phyloP scores from a whole-genome alignment of 2,113 vertebrate species.

The Tenebrosternarchus preto region DNA sequence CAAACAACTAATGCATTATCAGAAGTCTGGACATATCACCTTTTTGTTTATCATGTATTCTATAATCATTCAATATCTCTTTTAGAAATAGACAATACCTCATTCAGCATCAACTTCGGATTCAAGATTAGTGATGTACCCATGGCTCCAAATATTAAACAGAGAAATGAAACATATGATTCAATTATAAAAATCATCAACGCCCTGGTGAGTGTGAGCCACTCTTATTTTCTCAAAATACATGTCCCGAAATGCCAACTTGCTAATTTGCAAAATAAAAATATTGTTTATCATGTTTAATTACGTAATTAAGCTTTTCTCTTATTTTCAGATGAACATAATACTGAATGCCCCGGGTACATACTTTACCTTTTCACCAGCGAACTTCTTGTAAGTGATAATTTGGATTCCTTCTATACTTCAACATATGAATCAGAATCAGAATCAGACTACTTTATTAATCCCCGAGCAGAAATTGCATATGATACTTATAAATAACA shows the following conservation, averaged over 20 bases:
- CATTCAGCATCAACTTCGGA: constrained; percentile 11
- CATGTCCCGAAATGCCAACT: neutral
- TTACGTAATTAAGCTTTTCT: no score
- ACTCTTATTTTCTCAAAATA: neutral
- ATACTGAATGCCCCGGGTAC: constrained; percentile 5
- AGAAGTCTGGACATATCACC: no score
- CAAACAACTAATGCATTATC: no score
- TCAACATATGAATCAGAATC: no score
- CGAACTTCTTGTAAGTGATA: constrained; percentile 22
- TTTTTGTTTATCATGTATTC: no score
- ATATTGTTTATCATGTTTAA: no score
- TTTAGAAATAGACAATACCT: constrained; percentile 5
- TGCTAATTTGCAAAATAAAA: no score
- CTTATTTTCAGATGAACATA: constrained; percentile 24
- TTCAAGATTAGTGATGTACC: constrained; percentile 34
- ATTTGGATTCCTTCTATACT: no score
- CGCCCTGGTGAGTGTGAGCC: neutral
- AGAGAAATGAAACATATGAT: constrained; percentile 22
- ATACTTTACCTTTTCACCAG: constrained; percentile 9
- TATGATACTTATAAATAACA: no score
- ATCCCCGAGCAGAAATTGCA: no score
- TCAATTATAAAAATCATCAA: constrained; percentile 20
- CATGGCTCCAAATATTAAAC: neutral
- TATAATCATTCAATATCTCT: neutral
- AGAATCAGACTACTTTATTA: no score